Base-by-base conservation (phyloP, 2,113 vertebrate species). In the Ramphastos sulfuratus region DNA sequence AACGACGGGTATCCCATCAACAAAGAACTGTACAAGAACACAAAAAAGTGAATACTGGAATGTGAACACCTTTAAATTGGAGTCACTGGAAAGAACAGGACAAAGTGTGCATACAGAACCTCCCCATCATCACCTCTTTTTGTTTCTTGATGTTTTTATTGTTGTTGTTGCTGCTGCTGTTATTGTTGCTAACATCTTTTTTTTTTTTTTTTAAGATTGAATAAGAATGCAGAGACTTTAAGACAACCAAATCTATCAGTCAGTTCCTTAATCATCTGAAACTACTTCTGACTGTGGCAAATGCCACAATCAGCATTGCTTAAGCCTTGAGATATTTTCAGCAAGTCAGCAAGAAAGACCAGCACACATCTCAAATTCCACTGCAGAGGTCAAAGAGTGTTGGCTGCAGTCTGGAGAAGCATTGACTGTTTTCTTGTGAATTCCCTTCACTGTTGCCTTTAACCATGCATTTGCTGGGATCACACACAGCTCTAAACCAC, bases 321-420 rank as follows among this genome's bases (percentile, higher is more conserved):
- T 0, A 82, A 72, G 37, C 11, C 58, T 50, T 8, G 27, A 3
- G 1, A 7, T 0, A 0, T 44, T 90, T 76, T 28, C 71, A 79
- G 55, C 25, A 82, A 56, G 78, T 16, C 6, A 7, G 0, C 2
- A 72, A 31, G 19, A 9, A 55, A 67, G 37, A 31, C 31, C 6
- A 37, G 33, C n/a, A 44, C 11, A 33, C 35, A 59, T n/a, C 54
- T 71, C 24, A 12, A 37, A 44, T 16, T 27, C 25, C 50, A 56
- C 59, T 56, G 55, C 54, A 60, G 59, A 33, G 28, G 44, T 42
- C 12, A 58, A 27, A 71, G 46, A 48, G 48, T 16, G 12, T 66
- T 52, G 1, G 6, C 23, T 52, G 31, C 31, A 23, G 42, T 30
- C 27, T n/a, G 63, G 24, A 73, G 61, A 80, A 91, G 81, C 39